phyloP scores from a whole-genome alignment of 1,140 invertebrate genomes.

The Eubasilissa regina region DNA sequence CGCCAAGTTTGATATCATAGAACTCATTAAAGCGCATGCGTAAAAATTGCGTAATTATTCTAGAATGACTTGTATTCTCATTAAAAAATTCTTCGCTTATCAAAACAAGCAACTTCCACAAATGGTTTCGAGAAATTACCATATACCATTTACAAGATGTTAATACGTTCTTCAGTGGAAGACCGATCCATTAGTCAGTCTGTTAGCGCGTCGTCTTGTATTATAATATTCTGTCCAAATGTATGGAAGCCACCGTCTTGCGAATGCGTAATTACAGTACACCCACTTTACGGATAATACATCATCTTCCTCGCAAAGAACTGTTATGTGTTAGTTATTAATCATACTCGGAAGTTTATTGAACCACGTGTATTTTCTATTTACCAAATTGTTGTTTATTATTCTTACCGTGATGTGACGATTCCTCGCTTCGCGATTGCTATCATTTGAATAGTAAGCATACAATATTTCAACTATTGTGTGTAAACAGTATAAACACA shows the following conservation, averaged over 20 bases:
- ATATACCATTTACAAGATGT: neutral
- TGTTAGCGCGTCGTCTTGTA: neutral
- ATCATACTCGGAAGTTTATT: slow-evolving; percentile 6
- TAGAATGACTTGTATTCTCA: no score
- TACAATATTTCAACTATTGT: no score
- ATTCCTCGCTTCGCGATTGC: no score
- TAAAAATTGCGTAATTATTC: no score
- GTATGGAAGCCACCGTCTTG: slow-evolving; percentile 6
- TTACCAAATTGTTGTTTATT: neutral
- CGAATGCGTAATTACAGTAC: slow-evolving; percentile 16
- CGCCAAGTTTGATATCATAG: no score
- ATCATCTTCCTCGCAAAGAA: slow-evolving; percentile 17
- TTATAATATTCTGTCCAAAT: slow-evolving; percentile 9
- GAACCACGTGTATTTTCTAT: slow-evolving; percentile 3
- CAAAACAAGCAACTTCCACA: slow-evolving; percentile 2
- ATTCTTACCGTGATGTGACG: no score
- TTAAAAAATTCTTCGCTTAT: neutral
- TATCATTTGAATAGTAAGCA: no score
- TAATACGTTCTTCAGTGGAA: slow-evolving; percentile 16
- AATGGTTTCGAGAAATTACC: neutral
- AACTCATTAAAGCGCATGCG: no score
- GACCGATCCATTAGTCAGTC: slow-evolving; percentile 1
- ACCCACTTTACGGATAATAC: neutral
- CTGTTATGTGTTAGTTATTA: neutral
- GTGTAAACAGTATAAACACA: no score